A percentile compares a stretch with the other conserved stretches of the same genome.
These are phyloP conservation scores for Palloptera scutellata DNA, from an alignment of 2,888 invertebrate genomes.

Conservation along the genomic window DNA sequence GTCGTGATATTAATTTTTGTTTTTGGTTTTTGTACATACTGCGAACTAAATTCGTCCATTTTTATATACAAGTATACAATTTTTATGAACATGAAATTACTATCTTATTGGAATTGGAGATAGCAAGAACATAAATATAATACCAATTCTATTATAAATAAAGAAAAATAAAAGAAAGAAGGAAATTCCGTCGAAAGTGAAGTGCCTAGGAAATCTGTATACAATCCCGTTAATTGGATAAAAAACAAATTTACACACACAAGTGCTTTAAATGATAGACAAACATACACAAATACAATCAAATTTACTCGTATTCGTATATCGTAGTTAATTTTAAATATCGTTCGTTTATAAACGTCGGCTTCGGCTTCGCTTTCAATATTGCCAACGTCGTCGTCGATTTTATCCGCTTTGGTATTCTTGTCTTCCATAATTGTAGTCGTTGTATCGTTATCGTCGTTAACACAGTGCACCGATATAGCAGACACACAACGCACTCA, in stretches of 20 bases:
- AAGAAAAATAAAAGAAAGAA: no score
- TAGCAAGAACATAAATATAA: no score
- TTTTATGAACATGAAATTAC: no score
- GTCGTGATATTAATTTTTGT: slow-evolving; percentile 32
- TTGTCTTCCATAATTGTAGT: no score
- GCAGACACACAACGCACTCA: neutral
- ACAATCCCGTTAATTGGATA: slow-evolving; percentile 6
- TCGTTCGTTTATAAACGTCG: no score
- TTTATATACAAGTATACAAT: slow-evolving; percentile 2
- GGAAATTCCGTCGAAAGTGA: slow-evolving; percentile 50
- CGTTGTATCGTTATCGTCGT: neutral
- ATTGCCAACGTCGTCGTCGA: slow-evolving; percentile 8
- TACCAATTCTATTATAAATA: no score
- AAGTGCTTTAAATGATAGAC: slow-evolving; percentile 44
- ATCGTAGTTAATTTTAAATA: neutral
- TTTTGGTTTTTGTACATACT: slow-evolving; percentile 24
- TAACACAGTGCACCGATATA: slow-evolving; percentile 10
- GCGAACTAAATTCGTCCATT: slow-evolving; percentile 31
- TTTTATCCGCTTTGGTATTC: no score
- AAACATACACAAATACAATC: neutral
- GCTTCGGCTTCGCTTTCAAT: neutral
- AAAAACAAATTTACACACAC: slow-evolving; percentile 33
- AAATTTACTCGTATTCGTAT: neutral
- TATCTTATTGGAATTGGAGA: no score
- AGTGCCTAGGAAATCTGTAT: slow-evolving; percentile 48